Base-by-base conservation (phyloP, 2,797 vertebrate species). In the Hoplostethus mediterraneus region DNA sequence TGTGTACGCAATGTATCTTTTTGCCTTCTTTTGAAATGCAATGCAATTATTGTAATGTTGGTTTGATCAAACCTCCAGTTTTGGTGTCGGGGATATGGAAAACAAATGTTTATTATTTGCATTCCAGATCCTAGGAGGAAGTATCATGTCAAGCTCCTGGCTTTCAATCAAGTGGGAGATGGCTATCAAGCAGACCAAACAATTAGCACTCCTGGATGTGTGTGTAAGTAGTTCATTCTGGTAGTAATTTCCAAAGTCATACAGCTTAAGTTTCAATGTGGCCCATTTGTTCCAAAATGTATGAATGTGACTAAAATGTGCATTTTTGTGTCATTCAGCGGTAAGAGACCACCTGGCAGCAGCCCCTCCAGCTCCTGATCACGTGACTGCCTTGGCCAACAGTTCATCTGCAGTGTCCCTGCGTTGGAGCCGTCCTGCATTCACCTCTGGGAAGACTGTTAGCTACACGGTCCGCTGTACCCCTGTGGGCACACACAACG, bases 111-210 rank as follows among this genome's bases (percentile, higher is more conserved):
- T 1, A 63, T 67, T 33, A 13, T 68, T 80, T 82, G 8, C 69
- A 6, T 78, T 89, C 0, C 81, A 99, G 98, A 97, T 87, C 97
- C 98, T 61, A 96, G 97, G 86, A 96, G 95, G 87, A 99, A 98
- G 64, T 99, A 99, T 64, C 98, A 98, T 0, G 96, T 99, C 47
- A 95, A 98, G 76, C 94, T 99, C 56, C 84, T 98, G 81, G 97
- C 97, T 28, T 95, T 96, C 80, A 96, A 94, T 83, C 92, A 59
- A 68, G 73, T 94, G 75, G 98, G 98, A 89, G 97, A 99, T 40
- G 98, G 98, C 31, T 98, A 98, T 81, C 97, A 99, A 87, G 97
- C 96, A 0, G 98, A 99, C 83, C 98, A 97, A 82, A 98, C 96
- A 0, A 89, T 97, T 82, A 98, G 96, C 76, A 99, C 98, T 2